phyloP scores from a whole-genome alignment of 2,888 invertebrate genomes.

The Ichneumon xanthorius region DNA sequence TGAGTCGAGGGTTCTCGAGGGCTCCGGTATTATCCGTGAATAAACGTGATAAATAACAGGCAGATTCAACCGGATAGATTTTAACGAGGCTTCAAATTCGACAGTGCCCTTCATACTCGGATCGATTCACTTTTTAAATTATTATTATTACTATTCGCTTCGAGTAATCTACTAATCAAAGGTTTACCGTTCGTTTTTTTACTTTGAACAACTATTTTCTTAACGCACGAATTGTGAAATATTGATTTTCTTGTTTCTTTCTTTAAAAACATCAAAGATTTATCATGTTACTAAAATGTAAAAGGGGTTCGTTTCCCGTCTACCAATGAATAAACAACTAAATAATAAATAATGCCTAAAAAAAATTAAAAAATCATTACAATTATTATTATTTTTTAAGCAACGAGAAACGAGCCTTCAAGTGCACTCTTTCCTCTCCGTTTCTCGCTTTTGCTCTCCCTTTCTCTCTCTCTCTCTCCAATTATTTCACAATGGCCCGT shows the following conservation, averaged over 20 bases:
- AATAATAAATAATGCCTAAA: neutral
- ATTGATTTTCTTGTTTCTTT: too few relatives aligned
- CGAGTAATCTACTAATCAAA: too few relatives aligned
- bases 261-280: neutral
- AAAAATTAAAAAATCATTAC: neutral
- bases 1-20: conserved; percentile 34
- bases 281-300: too few relatives aligned
- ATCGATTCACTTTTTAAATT: neutral
- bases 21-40: neutral
- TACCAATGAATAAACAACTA: neutral
- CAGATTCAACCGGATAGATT: neutral
- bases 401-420: neutral
- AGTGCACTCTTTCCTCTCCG: neutral
- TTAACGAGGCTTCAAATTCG: neutral
- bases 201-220: too few relatives aligned
- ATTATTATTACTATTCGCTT: too few relatives aligned
- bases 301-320: neutral
- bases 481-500: conserved; percentile 37
- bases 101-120: neutral
- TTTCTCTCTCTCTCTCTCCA: neutral
- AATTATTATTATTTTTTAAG: neutral
- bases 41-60: neutral
- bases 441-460: too few relatives aligned
- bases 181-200: too few relatives aligned
- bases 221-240: too few relatives aligned